phyloP scores from a whole-genome alignment of 2,888 invertebrate genomes.

The Melieria crassipennis region DNA sequence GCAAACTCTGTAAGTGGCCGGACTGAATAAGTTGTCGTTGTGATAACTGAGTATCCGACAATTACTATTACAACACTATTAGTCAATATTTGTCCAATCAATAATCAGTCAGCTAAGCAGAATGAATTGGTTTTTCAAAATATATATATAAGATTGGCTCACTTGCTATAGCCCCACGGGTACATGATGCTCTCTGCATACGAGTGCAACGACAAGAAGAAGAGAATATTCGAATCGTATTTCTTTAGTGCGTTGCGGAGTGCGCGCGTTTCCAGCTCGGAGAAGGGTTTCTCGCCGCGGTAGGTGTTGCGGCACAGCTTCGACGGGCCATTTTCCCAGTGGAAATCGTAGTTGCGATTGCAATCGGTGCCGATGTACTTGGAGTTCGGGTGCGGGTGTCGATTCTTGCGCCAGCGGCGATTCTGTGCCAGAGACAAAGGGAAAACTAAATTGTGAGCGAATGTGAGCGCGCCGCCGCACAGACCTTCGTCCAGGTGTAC shows the following conservation, averaged over 20 bases:
- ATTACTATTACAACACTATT: no score
- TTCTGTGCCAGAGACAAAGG: constrained; percentile 59
- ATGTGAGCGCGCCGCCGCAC: constrained; percentile 33
- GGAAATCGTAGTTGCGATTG: constrained; percentile 74
- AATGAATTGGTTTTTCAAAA: not conserved
- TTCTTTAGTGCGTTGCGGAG: constrained; percentile 56
- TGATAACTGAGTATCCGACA: no score
- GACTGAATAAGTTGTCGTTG: no score
- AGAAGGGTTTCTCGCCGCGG: constrained; percentile 63
- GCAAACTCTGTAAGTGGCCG: no score
- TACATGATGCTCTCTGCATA: constrained; percentile 65
- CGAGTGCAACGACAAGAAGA: constrained; percentile 64
- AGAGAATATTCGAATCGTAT: constrained; percentile 55
- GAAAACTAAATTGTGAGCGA: not conserved
- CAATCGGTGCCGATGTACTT: constrained; percentile 72
- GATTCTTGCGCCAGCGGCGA: constrained; percentile 71
- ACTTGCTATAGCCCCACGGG: constrained; percentile 63
- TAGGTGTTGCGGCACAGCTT: constrained; percentile 56
- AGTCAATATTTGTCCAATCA: no score
- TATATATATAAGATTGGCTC: constrained; percentile 31
- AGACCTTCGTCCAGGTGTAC: constrained; percentile 68
- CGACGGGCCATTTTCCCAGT: constrained; percentile 67
- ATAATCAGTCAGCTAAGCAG: no score
- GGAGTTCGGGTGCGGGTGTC: constrained; percentile 61
- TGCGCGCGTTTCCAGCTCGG: constrained; percentile 63